Evolutionary conservation across 2,113 vertebrate species (phyloP).

Genomic region (Oryzias curvinotus): DNA sequence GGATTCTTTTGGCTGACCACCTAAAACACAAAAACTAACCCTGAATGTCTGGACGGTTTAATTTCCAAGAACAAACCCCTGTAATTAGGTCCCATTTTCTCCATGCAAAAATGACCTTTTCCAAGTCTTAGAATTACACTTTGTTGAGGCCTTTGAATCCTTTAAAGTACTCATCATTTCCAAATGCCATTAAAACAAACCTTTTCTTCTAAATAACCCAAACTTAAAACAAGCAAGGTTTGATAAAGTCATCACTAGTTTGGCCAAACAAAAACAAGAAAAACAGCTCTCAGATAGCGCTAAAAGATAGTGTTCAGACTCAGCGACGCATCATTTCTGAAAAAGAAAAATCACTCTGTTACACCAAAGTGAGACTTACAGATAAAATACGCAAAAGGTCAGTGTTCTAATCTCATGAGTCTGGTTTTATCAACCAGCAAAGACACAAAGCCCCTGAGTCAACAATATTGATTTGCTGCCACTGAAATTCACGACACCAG

Average conservation of each 20-base stretch:
- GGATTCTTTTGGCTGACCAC: background rate
- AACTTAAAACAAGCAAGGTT: constrained; percentile 41
- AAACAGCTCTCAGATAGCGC: background rate
- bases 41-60: constrained; percentile 3
- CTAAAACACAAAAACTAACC: background rate
- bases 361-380: constrained; percentile 28
- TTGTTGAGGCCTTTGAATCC: constrained; percentile 1
- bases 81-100: constrained; percentile 14
- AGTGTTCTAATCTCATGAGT: constrained; percentile 47
- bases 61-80: constrained; percentile 10
- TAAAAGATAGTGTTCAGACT: constrained; percentile 17
- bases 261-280: background rate
- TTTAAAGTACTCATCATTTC: constrained; percentile 15
- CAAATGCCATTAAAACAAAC: constrained; percentile 27
- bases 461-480: constrained; percentile 64
- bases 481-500: constrained; percentile 42
- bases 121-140: constrained; percentile 2
- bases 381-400: constrained; percentile 40
- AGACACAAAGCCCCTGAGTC: constrained; percentile 56
- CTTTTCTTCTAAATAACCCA: constrained; percentile 16
- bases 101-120: constrained; percentile 20
- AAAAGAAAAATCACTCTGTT: constrained; percentile 15
- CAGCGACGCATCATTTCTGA: constrained; percentile 22
- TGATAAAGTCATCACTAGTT: background rate
- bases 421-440: constrained; percentile 42